phyloP scores from a whole-genome alignment of 2,797 vertebrate genomes.

The Epinephelus awoara region DNA sequence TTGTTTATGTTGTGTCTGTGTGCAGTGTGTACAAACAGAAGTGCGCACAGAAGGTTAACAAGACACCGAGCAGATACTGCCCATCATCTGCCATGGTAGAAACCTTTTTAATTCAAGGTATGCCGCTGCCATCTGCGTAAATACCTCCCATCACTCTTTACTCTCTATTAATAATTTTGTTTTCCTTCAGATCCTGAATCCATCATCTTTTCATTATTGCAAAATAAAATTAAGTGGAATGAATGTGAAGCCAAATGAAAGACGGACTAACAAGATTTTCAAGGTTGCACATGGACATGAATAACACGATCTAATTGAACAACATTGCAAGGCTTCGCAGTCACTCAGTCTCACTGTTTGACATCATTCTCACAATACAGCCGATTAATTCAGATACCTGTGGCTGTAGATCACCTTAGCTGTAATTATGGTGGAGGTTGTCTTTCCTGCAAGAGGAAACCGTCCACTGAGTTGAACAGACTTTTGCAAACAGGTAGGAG shows the following conservation, averaged over 20 bases:
- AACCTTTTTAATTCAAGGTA: constrained; percentile 16
- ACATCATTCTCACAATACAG: constrained; percentile 16
- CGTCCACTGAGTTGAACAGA: neutral
- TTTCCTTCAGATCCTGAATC: neutral
- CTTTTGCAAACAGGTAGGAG: constrained; percentile 18
- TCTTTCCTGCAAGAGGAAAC: neutral
- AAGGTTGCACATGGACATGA: constrained; percentile 4
- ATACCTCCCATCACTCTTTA: neutral
- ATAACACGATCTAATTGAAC: constrained; percentile 22
- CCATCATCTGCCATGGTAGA: constrained; percentile 2
- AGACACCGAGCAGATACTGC: neutral
- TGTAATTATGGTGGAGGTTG: constrained; percentile 14
- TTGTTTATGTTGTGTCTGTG: constrained; percentile 14
- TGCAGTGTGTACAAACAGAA: neutral
- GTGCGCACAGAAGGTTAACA: constrained; percentile 26
- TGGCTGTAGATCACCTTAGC: constrained; percentile 25
- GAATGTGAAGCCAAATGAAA: constrained; percentile 11
- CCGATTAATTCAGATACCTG: constrained; percentile 3
- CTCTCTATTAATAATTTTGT: constrained; percentile 2
- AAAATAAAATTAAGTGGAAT: neutral
- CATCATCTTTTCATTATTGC: neutral
- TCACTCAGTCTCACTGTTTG: neutral
- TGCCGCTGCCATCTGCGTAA: neutral
- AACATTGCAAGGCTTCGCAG: constrained; percentile 2
- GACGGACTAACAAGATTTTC: neutral